phyloP scores from a whole-genome alignment of 2,888 invertebrate genomes.

The Augochlorella aurata region DNA sequence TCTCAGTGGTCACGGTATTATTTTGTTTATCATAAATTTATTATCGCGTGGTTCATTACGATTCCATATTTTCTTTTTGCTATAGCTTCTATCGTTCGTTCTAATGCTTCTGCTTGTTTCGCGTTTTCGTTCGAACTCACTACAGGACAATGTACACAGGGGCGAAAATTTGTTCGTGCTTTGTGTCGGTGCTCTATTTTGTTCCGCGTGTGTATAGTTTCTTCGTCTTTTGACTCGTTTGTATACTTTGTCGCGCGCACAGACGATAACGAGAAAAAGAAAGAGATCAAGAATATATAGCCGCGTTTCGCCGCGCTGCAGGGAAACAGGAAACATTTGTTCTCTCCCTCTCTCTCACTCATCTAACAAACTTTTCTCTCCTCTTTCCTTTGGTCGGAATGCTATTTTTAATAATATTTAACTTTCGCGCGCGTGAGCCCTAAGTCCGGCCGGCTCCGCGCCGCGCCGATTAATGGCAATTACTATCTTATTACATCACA shows the following conservation, averaged over 20 bases:
- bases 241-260: slow-evolving; percentile 2
- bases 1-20: slow-evolving; percentile 32
- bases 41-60: slow-evolving; percentile 17
- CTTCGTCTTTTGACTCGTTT: neutral
- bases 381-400: slow-evolving; percentile 66
- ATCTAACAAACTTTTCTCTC: slow-evolving; percentile 10
- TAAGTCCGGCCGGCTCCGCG: slow-evolving; percentile 41
- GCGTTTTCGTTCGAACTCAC: neutral
- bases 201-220: neutral
- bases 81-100: slow-evolving; percentile 16
- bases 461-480: slow-evolving; percentile 47
- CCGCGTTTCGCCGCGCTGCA: slow-evolving; percentile 58
- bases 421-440: slow-evolving; percentile 45
- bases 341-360: neutral
- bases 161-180: slow-evolving; percentile 39
- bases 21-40: slow-evolving; percentile 27
- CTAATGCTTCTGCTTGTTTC: neutral
- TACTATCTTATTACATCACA: slow-evolving; percentile 67
- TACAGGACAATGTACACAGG: slow-evolving; percentile 15
- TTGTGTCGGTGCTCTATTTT: slow-evolving; percentile 48
- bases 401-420: slow-evolving; percentile 55
- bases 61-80: neutral
- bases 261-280: slow-evolving; percentile 22
- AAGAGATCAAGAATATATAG: slow-evolving; percentile 32
- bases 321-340: slow-evolving; percentile 41